Base-by-base conservation (phyloP, 2,797 vertebrate genomes). In the Manis crassicaudata region DNA sequence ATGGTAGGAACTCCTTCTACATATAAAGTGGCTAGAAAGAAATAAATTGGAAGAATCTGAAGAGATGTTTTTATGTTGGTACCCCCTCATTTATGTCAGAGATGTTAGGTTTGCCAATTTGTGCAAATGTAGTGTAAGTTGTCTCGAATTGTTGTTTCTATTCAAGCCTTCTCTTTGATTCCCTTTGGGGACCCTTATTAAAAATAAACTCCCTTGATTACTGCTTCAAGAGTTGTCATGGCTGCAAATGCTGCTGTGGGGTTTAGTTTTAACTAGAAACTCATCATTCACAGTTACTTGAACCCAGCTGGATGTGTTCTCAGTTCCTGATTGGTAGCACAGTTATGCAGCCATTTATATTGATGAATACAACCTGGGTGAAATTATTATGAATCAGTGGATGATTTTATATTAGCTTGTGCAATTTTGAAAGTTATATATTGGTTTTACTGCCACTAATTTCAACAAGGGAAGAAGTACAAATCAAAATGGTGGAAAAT, bases 201-300 rank as follows among this genome's bases (percentile, higher is more conserved):
- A 62, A 54, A 81, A 35, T 7, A 75, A n/a, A 29, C 90, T 35
- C 85, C 46, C 29, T 91, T 90, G 63, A 58, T n/a, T 93, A 17
- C 54, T 32, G 2, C 62, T 11, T 84, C 40, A 80, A 67, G 29
- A 72, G 67, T 72, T 88, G 0, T 63, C 70, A 58, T 46, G 90
- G 54, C 81, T 93, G 32, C 84, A 97, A 89, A n/a, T 0, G 75
- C 25, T 90, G 75, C 86, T 97, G 92, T 65, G 12, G 40, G 85
- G 6, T 65, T 95, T 85, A 63, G 16, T 77, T 82, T 93, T 70
- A 81, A 43, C 79, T 65, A 58, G 68, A 92, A n/a, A 50, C 25
- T 70, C 85, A 37, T 17, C 73, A 4, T 62, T 96, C 77, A 58
- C 40, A 6, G 63, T 96, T 96, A 35, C 52, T 90, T 90, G 62